Evolutionary conservation across 2,113 vertebrate genomes (phyloP), one percentile per base, ranked within the genome.

Genomic region (Cinclus mexicanus): DNA sequence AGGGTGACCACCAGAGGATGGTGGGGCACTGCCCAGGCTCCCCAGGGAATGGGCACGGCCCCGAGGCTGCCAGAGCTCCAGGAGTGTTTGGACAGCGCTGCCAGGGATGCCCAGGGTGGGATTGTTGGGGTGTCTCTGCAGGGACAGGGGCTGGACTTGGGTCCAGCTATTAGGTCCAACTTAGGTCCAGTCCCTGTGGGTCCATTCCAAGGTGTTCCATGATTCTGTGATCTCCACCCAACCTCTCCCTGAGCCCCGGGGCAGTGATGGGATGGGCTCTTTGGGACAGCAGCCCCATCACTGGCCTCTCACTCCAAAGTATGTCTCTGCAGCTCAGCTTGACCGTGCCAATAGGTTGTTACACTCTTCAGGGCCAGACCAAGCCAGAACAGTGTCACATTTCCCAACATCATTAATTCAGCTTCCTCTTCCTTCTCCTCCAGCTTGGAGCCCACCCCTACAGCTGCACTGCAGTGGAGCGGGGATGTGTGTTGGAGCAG

Each of bases 1-100:
- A 4, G 24, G 7, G 35, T 52, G 44, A 35, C 44, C 35, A 42
- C 10, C 61, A 67, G 33, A 74, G 44, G 26, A 20, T 59, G 52
- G 2, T 52, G n/a, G 41, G n/a, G 77, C 33, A 39, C 46, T 60
- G 60, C 5, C 20, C 46, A 74, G 68, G 19, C 19, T 74, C 60
- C 44, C 60, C 76, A 44, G 44, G 67, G 22, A 39, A 49, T 13
- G 42, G 59, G 1, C 50, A 10, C 1, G 0, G 76, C 22, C 31
- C 59, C 3, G 0, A 57, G 59, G 86, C 67, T 56, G 37, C 17
- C 44, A 50, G 42, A 88, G 67, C 67, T 80, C 42, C 44, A 49
- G 35, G 57, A 57, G 25, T 0, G 0, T 11, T 72, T 50, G 50
- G 35, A 23, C 59, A 57, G 0, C 0, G 0, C 6, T 35, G 0